A percentile compares a stretch with the other conserved stretches of the same genome.
phyloP scores from a whole-genome alignment of 1,140 invertebrate genomes.

The Eubasilissa regina region DNA sequence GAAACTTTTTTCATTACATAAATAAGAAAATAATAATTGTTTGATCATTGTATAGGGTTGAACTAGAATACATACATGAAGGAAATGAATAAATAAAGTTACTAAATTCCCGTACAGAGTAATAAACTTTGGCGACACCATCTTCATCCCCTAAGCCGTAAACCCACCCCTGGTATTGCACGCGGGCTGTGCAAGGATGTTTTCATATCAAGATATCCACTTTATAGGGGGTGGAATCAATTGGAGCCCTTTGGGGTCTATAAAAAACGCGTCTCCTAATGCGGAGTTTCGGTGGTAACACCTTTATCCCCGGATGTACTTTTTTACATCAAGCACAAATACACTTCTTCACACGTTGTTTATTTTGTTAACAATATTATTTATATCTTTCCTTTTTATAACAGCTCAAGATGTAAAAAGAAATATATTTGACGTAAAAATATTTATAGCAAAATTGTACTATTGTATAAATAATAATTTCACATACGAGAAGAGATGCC shows the following conservation, averaged over 20 bases:
- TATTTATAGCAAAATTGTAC: no score
- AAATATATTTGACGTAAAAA: no score
- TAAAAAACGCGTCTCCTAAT: slow-evolving; percentile 47
- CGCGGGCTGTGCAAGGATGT: slow-evolving; percentile 43
- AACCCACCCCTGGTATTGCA: slow-evolving; percentile 37
- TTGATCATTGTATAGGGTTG: no score
- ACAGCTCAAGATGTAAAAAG: no score
- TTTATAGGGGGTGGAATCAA: slow-evolving; percentile 44
- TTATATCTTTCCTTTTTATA: no score
- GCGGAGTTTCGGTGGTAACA: slow-evolving; percentile 26
- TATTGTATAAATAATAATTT: no score
- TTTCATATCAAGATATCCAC: slow-evolving; percentile 49
- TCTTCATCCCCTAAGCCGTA: slow-evolving; percentile 30
- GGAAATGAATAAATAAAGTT: slow-evolving; percentile 14
- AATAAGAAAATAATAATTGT: background rate
- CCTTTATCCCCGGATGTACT: background rate
- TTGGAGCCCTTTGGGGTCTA: slow-evolving; percentile 47
- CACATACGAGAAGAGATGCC: no score
- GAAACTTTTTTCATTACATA: background rate
- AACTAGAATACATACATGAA: no score
- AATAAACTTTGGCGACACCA: slow-evolving; percentile 18
- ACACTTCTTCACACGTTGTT: no score
- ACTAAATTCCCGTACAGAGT: background rate
- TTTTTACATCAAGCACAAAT: background rate
- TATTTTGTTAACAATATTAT: no score